Base-by-base conservation (phyloP, 1,140 invertebrate species). In the Caerostris extrusa region DNA sequence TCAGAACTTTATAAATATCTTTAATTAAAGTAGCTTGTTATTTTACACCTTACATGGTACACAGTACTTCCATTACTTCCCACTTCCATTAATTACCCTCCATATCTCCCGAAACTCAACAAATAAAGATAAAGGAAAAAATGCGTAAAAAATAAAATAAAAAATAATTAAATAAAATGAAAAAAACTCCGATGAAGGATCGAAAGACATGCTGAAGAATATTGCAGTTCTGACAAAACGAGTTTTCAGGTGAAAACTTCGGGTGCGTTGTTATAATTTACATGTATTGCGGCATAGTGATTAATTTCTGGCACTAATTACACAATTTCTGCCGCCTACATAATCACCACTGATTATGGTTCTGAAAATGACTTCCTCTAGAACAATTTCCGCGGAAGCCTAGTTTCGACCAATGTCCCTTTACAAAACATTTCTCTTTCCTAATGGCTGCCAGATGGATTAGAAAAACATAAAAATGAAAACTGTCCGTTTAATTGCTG, bases 331-430 rank as follows among this genome's bases (percentile, higher is more conserved):
- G 58, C 90, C 90, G 77, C 90, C 90, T 92, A 81, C 81, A 92
- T 92, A 92, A 92, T 92, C 90, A 85, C 90, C 90, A 56, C 82
- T 92, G 90, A 92, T 92, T 92, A 92, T 92, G 82, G 81, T 64
- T 69, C 81, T 34, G 81, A 69, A 92, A 92, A 92, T 92, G 77
- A 92, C 90, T 92, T 92, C 82, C 90, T 85, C 7, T 50, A 85
- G 90, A 85, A 92, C 60, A 64, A 92, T 85, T 92, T 92, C 69
- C 82, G 17, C 77, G 34, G 82, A 69, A 64, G 85, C 77, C 60
- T 14, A 12, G 82, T 85, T 92, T 85, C 82, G 60, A 60, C 57
- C 85, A 64, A 57, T 85, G 77, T 85, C 61, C 90, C 57, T 92
- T 92, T 92, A 92, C 19, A 69, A 92, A 92, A 50, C 60, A 50